Conservation (phyloP, 2,888 invertebrate genomes). For the Pseudococcus jackbeardsleyi region DNA sequence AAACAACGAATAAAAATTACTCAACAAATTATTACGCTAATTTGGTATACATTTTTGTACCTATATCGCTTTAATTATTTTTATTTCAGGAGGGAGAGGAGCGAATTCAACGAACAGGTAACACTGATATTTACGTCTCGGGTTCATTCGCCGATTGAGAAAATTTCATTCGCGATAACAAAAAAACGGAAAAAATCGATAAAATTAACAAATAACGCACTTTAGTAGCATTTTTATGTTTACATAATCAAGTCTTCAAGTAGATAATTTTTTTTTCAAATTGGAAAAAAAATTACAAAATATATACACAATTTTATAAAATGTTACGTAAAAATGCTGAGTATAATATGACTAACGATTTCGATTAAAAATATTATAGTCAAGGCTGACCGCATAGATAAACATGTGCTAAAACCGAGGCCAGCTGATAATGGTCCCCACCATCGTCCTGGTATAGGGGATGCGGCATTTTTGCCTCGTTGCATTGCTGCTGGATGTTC, state of each 20-base stretch:
- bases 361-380: constrained; percentile 63
- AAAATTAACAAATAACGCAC: constrained; percentile 43
- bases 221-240: constrained; percentile 15
- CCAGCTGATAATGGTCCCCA: constrained; percentile 73
- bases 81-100: constrained; percentile 15
- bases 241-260: constrained; percentile 51
- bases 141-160: constrained; percentile 19
- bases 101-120: constrained; percentile 11
- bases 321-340: constrained; percentile 64
- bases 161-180: constrained; percentile 38
- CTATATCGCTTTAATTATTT: constrained; percentile 23
- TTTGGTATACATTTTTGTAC: constrained; percentile 24
- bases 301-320: constrained; percentile 58
- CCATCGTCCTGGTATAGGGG: constrained; percentile 72
- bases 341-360: constrained; percentile 62
- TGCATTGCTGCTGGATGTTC: constrained; percentile 74
- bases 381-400: constrained; percentile 71
- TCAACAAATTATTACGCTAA: constrained; percentile 38
- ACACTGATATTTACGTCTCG: constrained; percentile 26
- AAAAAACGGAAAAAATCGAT: constrained; percentile 35
- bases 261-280: constrained; percentile 53
- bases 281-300: constrained; percentile 34
- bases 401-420: constrained; percentile 71
- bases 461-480: constrained; percentile 73
- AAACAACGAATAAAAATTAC: constrained; percentile 39